phyloP scores from a whole-genome alignment of 2,888 invertebrate species.

The Rhingia campestris region DNA sequence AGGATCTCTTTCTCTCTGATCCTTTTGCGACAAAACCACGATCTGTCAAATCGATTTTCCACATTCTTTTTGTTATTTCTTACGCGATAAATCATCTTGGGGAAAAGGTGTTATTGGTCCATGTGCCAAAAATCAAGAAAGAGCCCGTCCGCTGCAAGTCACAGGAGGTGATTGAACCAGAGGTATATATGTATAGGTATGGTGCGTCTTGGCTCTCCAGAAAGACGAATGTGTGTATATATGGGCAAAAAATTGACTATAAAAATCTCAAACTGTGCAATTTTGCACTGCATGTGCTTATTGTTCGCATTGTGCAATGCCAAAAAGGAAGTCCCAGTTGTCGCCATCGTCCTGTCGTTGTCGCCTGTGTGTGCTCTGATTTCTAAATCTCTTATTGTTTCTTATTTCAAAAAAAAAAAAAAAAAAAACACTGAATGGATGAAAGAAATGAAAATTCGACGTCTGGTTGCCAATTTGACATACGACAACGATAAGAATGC shows the following conservation, averaged over 20 bases:
- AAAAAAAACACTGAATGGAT: constrained; percentile 6
- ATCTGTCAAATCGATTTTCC: constrained; percentile 73
- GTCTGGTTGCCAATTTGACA: constrained; percentile 65
- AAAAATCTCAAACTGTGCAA: constrained; percentile 70
- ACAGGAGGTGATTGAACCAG: constrained; percentile 51
- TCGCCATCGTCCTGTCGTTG: constrained; percentile 4
- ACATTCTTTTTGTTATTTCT: constrained; percentile 45
- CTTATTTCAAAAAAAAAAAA: constrained; percentile 30
- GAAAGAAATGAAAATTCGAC: constrained; percentile 43
- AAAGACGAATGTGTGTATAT: constrained; percentile 9
- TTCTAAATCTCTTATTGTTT: constrained; percentile 60
- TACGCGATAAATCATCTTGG: constrained; percentile 36
- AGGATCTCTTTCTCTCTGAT: constrained; percentile 12
- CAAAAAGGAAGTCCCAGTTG: constrained; percentile 59
- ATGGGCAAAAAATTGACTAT: constrained; percentile 15
- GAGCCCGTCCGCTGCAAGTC: neutral
- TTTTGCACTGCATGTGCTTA: constrained; percentile 70
- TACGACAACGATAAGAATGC: constrained; percentile 10
- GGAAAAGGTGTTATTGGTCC: constrained; percentile 69
- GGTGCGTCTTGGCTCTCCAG: constrained; percentile 37
- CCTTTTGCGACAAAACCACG: constrained; percentile 54
- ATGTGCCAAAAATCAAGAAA: constrained; percentile 68
- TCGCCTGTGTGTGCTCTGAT: constrained; percentile 51
- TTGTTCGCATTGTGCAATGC: constrained; percentile 68
- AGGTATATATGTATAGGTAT: neutral